Evolutionary conservation across 1,140 invertebrate genomes (phyloP), one percentile per base, ranked within the genome.

Genomic region (Orussus abietinus): DNA sequence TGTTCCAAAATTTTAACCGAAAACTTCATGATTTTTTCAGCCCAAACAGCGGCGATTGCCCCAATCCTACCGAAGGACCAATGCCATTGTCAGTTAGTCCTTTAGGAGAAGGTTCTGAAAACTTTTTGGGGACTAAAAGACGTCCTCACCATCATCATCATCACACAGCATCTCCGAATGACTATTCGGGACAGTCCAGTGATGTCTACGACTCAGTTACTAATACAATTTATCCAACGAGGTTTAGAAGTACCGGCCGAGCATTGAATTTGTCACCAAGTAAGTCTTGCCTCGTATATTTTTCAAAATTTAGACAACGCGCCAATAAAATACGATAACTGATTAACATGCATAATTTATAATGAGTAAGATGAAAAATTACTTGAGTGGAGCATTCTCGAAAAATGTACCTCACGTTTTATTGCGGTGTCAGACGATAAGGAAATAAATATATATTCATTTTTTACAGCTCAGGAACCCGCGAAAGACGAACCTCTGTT

Each of bases 41-140:
- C 50, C 75, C 77, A 3, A 77, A 72, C 42, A 66, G 65, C 38
- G 66, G 64, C 12, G 76, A 75, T 51, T 79, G 77, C 42, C 57
- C 59, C 11, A 42, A 55, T 56, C 47, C 46, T 13, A 59, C 55
- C 11, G 49, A 46, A 19, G 49, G 31, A 28, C 30, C 33, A 11
- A 33, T 42, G 26, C 17, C 46, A 6, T 13, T 56, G 37, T 48
- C 48, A 14, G 51, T 56, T 12, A 59, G 50, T 47, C 44, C 56
- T 5, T 28, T 51, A 12, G 50, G 51, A 11, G 55, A 55, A 13
- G 51, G 38, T n/a, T 14, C 43, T 25, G 47, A 42, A 19, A 47
- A 51, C 38, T 28, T 59, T 26, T 52, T 67, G 33, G 59, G 62
- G 35, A 59, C 59, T 12, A 51, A 64, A 50, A 67, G 56, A 15